These are phyloP conservation scores for Synanthedon vespiformis DNA, from an alignment of 2,888 invertebrate species.

Conservation along the genomic window DNA sequence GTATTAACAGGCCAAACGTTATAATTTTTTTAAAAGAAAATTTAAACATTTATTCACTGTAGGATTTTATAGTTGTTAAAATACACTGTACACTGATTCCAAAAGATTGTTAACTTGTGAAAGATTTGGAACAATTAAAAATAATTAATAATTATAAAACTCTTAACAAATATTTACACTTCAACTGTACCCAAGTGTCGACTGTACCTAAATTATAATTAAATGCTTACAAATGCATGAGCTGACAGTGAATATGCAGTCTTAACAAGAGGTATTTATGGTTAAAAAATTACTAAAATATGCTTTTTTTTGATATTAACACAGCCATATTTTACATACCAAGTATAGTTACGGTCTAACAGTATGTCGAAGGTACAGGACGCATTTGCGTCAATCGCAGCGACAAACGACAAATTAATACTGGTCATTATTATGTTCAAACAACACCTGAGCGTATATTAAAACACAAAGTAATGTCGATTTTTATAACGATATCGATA, in stretches of 20 bases:
- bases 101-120: background rate
- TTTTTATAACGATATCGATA: too few species aligned
- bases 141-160: background rate
- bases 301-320: conserved; percentile 64
- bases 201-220: background rate
- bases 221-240: conserved; percentile 10
- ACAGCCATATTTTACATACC: conserved; percentile 57
- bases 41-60: too few species aligned
- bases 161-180: background rate
- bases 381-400: too few species aligned
- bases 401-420: too few species aligned
- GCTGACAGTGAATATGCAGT: conserved; percentile 39
- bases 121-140: background rate
- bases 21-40: too few species aligned
- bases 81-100: background rate
- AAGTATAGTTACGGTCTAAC: conserved; percentile 18
- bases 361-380: conserved; percentile 6
- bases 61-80: too few species aligned
- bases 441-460: too few species aligned
- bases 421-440: conserved; percentile 2
- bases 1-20: too few species aligned
- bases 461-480: too few species aligned
- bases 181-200: background rate
- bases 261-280: conserved; percentile 64
- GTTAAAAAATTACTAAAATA: conserved; percentile 48